Percentiles rank a stretch among this genome's conserved stretches.
Evolutionary conservation across 2,888 invertebrate species (phyloP).

Genomic region (Bruchidius siliquastri): DNA sequence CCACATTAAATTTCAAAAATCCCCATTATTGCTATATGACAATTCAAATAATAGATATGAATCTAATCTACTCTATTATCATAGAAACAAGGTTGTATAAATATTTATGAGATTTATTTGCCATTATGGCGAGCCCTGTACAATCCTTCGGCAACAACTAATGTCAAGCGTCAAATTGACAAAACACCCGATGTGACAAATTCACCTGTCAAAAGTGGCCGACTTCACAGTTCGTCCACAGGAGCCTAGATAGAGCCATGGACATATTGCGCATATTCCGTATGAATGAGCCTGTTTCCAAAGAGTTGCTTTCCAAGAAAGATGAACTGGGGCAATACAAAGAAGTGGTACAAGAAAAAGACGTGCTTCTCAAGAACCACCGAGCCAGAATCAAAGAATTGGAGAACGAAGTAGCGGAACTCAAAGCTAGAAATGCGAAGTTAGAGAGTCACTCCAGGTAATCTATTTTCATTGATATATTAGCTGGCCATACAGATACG

Average conservation of each 20-base stretch:
- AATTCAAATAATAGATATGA: too few relatives aligned
- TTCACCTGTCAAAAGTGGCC: background rate
- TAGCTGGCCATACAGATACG: too few relatives aligned
- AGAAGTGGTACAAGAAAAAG: constrained; percentile 30
- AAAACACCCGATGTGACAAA: background rate
- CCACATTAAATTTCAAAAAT: too few relatives aligned
- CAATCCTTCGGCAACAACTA: too few relatives aligned
- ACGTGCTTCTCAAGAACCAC: constrained; percentile 25
- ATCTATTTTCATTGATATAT: background rate
- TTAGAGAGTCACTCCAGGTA: constrained; percentile 9
- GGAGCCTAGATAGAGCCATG: background rate
- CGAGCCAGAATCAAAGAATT: constrained; percentile 23
- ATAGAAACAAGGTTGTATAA: too few relatives aligned
- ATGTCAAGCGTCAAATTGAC: background rate
- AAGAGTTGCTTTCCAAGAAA: constrained; percentile 21
- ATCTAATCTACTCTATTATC: too few relatives aligned
- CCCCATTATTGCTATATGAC: too few relatives aligned
- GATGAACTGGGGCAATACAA: constrained; percentile 23
- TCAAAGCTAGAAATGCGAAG: constrained; percentile 21
- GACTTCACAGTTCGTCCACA: background rate
- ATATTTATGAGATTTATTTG: too few relatives aligned
- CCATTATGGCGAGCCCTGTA: too few relatives aligned
- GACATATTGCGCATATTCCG: constrained; percentile 28
- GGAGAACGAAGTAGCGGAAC: constrained; percentile 21
- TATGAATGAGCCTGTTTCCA: constrained; percentile 32